Evolutionary conservation across 1,140 invertebrate species (phyloP).

Genomic region (Zaprionus gabonicus): DNA sequence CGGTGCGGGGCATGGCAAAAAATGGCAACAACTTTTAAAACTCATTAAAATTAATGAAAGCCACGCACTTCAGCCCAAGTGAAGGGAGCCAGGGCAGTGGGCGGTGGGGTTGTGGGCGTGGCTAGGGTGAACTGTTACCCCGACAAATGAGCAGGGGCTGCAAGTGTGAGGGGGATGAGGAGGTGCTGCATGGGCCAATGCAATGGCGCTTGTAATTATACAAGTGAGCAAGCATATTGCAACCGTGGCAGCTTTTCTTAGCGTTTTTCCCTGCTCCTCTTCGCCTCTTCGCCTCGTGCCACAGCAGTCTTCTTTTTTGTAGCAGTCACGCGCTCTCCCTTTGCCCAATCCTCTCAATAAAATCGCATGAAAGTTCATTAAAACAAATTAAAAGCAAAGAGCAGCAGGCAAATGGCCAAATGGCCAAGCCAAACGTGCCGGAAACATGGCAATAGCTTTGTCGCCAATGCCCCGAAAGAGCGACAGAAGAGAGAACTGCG

Average conservation of each 20-base stretch:
- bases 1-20: constrained; percentile 20
- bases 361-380: constrained; percentile 80
- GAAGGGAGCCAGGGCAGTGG: background rate
- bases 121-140: background rate
- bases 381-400: constrained; percentile 79
- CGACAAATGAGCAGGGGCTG: constrained; percentile 7
- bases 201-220: constrained; percentile 80
- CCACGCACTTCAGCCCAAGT: constrained; percentile 71
- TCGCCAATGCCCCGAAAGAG: constrained; percentile 5
- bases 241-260: constrained; percentile 36
- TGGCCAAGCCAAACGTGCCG: constrained; percentile 67
- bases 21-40: constrained; percentile 82
- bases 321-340: background rate
- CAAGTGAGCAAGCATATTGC: constrained; percentile 80
- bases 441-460: constrained; percentile 63
- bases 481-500: background rate
- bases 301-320: no score
- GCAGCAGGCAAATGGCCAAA: constrained; percentile 66
- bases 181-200: constrained; percentile 42
- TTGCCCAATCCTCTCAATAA: constrained; percentile 32
- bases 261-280: background rate
- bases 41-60: constrained; percentile 83
- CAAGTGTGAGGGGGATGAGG: background rate
- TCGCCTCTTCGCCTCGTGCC: no score
- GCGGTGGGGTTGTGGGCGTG: background rate